These are phyloP conservation scores for Ictalurus punctatus DNA, from an alignment of 2,113 vertebrate species.

Conservation along the genomic window DNA sequence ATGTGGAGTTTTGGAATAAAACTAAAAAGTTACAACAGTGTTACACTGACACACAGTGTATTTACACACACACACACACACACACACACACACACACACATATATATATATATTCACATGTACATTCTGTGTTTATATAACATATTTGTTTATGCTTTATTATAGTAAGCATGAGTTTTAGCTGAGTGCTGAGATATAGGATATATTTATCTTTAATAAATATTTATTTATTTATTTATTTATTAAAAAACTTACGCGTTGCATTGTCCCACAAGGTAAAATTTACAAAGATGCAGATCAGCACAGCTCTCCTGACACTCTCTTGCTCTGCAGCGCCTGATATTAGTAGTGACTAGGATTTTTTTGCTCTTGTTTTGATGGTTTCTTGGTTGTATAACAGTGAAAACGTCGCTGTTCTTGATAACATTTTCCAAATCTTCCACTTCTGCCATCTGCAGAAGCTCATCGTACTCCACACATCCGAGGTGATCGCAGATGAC, in stretches of 20 bases:
- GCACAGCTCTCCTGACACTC: constrained; percentile 9
- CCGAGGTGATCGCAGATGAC: constrained; percentile 37
- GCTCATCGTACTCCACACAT: constrained; percentile 20
- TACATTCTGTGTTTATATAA: too few relatives aligned
- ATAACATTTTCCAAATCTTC: neutral
- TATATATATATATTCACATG: neutral
- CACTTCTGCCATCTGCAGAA: neutral
- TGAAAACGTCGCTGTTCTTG: neutral
- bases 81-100: too few relatives aligned
- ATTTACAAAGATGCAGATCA: constrained; percentile 48
- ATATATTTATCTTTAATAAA: too few relatives aligned
- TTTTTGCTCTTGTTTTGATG: neutral
- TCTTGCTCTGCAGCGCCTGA: constrained; percentile 17
- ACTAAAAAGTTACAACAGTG: neutral
- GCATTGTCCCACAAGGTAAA: constrained; percentile 38
- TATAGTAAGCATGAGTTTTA: neutral
- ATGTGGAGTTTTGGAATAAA: neutral
- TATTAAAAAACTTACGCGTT: neutral
- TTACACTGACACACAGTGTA: neutral
- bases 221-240: too few relatives aligned
- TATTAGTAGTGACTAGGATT: neutral
- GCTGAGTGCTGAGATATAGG: too few relatives aligned
- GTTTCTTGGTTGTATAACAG: neutral
- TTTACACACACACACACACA: neutral
- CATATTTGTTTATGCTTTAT: neutral